phyloP scores from a whole-genome alignment of 2,888 invertebrate species.

The Liposcelis brunnea region DNA sequence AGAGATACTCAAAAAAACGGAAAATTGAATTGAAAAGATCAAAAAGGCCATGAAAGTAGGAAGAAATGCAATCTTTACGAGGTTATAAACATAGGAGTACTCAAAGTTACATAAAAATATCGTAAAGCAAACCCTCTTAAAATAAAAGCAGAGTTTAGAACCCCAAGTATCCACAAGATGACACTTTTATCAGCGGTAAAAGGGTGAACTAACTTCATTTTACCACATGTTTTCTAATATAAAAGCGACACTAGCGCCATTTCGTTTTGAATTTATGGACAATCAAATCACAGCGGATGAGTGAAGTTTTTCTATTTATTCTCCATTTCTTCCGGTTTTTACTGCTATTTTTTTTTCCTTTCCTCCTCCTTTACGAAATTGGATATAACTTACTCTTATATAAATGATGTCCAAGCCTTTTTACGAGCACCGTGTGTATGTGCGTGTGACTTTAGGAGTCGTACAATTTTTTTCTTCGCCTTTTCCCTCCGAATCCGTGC shows the following conservation, averaged over 20 bases:
- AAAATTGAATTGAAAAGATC: too few species aligned
- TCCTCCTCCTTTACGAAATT: too few species aligned
- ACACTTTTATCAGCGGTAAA: conserved; percentile 10
- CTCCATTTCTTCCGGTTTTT: conserved; percentile 7
- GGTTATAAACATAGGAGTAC: conserved; percentile 8
- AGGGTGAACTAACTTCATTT: conserved; percentile 9
- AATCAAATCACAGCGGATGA: conserved; percentile 9
- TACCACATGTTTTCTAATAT: conserved; percentile 9
- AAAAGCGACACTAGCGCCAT: conserved; percentile 9
- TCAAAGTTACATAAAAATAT: conserved; percentile 9
- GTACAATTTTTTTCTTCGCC: too few species aligned
- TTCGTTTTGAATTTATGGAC: conserved; percentile 7
- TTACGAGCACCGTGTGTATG: too few species aligned
- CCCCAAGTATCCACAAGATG: conserved; percentile 8
- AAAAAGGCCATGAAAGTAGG: background rate
- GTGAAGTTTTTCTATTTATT: conserved; percentile 9
- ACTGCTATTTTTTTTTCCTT: too few species aligned
- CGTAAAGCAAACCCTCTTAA: conserved; percentile 8
- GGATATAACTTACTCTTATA: too few species aligned
- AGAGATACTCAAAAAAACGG: too few species aligned
- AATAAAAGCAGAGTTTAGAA: conserved; percentile 8
- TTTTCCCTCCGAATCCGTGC: too few species aligned
- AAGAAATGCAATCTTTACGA: conserved; percentile 5
- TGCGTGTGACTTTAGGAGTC: too few species aligned
- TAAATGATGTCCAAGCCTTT: too few species aligned